phyloP scores from a whole-genome alignment of 2,113 vertebrate species.

The Salminus brasiliensis region DNA sequence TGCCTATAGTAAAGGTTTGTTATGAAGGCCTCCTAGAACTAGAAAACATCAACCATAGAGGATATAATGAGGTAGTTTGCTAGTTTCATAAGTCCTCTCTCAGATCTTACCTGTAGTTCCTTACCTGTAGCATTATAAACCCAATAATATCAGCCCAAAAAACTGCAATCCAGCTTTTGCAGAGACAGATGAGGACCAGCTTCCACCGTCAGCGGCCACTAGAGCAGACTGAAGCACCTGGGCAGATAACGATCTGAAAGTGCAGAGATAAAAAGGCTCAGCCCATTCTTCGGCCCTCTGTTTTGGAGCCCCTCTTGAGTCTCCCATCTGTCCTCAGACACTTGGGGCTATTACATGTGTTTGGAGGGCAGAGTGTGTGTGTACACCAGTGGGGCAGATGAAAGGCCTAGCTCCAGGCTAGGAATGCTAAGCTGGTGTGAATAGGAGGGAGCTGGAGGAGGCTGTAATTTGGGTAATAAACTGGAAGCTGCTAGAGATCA shows the following conservation, averaged over 20 bases:
- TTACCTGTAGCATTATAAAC: too few relatives aligned
- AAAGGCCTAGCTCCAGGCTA: slow-evolving; percentile 67
- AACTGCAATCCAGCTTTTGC: not conserved
- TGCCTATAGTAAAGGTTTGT: not conserved
- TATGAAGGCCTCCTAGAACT: not conserved
- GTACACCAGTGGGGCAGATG: slow-evolving; percentile 56
- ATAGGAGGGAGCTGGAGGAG: slow-evolving; percentile 41
- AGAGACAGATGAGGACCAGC: not conserved
- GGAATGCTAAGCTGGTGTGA: slow-evolving; percentile 60
- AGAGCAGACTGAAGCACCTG: slow-evolving; percentile 27
- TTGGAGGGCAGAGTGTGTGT: slow-evolving; percentile 42
- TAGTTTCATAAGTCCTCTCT: not conserved
- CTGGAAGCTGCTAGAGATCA: slow-evolving; percentile 46
- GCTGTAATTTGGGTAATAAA: slow-evolving; percentile 66
- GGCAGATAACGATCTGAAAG: slow-evolving; percentile 30
- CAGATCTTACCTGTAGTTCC: not conserved
- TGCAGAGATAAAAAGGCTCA: not conserved
- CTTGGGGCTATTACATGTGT: slow-evolving; percentile 48
- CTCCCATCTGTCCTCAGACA: slow-evolving; percentile 23
- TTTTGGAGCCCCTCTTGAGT: slow-evolving; percentile 13
- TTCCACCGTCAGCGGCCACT: not conserved
- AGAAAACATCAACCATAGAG: not conserved
- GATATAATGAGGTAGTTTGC: too few relatives aligned
- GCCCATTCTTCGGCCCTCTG: slow-evolving; percentile 18
- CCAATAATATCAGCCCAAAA: too few relatives aligned